These are phyloP conservation scores for Leucozona laternaria DNA, from an alignment of 2,888 invertebrate genomes.

Conservation along the genomic window DNA sequence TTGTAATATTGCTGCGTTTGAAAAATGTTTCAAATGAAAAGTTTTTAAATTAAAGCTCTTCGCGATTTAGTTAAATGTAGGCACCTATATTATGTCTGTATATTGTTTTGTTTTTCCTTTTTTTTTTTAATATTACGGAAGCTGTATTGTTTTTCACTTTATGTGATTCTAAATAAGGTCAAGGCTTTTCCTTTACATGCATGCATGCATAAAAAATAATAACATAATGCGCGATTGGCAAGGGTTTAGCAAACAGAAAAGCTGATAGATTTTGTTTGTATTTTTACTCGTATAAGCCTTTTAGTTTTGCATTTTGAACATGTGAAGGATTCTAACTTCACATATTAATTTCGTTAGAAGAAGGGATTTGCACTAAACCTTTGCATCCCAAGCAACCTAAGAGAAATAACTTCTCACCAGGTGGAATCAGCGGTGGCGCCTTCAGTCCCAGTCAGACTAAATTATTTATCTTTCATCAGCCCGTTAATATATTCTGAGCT, in stretches of 20 bases:
- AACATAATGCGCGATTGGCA: no score
- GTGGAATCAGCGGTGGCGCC: no score
- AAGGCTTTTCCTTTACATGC: background rate
- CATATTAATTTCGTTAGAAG: no score
- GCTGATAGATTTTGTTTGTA: background rate
- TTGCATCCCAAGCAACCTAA: no score
- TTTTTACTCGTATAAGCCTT: background rate
- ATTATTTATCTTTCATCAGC: no score
- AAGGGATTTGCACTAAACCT: no score
- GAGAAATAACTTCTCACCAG: no score
- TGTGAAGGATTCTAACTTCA: no score
- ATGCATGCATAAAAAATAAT: background rate
- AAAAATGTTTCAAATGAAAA: conserved; percentile 45
- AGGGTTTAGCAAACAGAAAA: conserved; percentile 6
- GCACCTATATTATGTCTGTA: background rate
- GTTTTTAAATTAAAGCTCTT: conserved; percentile 64
- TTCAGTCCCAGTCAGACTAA: no score
- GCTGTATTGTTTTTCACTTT: background rate
- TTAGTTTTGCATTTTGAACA: background rate
- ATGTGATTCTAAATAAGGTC: background rate
- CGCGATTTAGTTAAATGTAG: conserved; percentile 36
- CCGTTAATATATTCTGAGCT: no score
- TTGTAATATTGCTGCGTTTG: conserved; percentile 64
- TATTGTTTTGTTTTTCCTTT: background rate
- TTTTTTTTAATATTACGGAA: background rate